phyloP scores from a whole-genome alignment of 2,888 invertebrate genomes.

The Cremastinae sp. region DNA sequence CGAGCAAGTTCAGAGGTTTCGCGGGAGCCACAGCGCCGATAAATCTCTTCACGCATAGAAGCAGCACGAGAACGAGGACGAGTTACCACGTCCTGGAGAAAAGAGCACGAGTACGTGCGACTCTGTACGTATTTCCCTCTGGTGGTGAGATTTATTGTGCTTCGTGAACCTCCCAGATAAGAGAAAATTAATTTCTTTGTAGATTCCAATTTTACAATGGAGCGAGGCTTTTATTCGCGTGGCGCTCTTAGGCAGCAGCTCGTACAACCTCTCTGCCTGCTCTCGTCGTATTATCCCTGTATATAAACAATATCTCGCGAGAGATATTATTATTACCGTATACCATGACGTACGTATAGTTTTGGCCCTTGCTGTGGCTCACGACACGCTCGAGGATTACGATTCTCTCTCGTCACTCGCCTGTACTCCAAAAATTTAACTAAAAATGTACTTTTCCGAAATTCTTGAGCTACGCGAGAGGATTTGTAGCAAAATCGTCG shows the following conservation, averaged over 20 bases:
- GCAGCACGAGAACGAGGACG: constrained; percentile 12
- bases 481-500: no score
- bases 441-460: no score
- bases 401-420: no score
- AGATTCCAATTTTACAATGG: constrained; percentile 57
- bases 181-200: constrained; percentile 59
- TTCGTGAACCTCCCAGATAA: constrained; percentile 54
- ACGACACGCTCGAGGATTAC: no score
- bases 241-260: constrained; percentile 1
- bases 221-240: constrained; percentile 26
- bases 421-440: no score
- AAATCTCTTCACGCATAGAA: constrained; percentile 42
- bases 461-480: no score
- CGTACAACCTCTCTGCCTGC: not conserved
- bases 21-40: constrained; percentile 49
- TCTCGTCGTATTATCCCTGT: not conserved
- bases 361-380: no score
- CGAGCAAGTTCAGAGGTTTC: constrained; percentile 34
- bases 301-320: no score
- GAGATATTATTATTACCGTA: no score
- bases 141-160: constrained; percentile 55
- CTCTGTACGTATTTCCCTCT: constrained; percentile 27
- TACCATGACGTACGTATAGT: no score
- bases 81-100: constrained; percentile 17
- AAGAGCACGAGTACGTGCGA: constrained; percentile 3